These are phyloP conservation scores for Pachyramphus minor DNA, from an alignment of 2,113 vertebrate species.

Conservation along the genomic window DNA sequence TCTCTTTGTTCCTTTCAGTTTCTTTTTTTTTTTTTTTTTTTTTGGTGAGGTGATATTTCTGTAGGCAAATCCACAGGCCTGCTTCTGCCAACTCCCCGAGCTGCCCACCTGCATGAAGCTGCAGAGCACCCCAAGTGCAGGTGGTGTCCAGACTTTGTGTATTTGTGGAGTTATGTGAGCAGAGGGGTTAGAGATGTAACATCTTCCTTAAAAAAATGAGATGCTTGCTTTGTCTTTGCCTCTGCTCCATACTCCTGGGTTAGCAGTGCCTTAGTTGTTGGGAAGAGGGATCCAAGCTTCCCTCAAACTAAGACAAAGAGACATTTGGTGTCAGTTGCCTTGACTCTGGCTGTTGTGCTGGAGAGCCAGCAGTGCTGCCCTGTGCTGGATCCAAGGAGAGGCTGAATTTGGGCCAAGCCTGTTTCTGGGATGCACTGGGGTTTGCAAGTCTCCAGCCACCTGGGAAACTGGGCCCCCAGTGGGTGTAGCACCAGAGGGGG, in stretches of 20 bases:
- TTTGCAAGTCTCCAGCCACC: background rate
- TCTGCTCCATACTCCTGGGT: background rate
- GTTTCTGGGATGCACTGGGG: background rate
- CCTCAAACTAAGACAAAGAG: background rate
- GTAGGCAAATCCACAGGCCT: background rate
- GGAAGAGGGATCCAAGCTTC: background rate
- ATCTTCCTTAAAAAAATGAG: background rate
- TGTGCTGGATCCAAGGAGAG: background rate
- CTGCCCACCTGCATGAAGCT: background rate
- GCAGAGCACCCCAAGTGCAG: background rate
- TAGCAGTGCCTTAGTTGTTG: background rate
- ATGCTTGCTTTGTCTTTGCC: background rate
- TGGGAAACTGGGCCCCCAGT: background rate
- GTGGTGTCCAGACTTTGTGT: background rate
- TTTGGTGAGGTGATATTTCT: background rate
- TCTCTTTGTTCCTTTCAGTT: constrained; percentile 61
- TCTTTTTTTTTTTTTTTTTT: background rate
- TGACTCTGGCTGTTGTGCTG: background rate
- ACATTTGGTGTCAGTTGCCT: background rate
- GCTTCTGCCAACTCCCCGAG: background rate
- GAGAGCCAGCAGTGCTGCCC: background rate
- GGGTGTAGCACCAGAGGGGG: background rate
- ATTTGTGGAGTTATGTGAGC: background rate
- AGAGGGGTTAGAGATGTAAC: background rate
- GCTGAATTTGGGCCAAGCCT: background rate